Evolutionary conservation across 2,888 invertebrate genomes (phyloP), one percentile per base, ranked within the genome.

Genomic region (Bellardia bayeri): DNA sequence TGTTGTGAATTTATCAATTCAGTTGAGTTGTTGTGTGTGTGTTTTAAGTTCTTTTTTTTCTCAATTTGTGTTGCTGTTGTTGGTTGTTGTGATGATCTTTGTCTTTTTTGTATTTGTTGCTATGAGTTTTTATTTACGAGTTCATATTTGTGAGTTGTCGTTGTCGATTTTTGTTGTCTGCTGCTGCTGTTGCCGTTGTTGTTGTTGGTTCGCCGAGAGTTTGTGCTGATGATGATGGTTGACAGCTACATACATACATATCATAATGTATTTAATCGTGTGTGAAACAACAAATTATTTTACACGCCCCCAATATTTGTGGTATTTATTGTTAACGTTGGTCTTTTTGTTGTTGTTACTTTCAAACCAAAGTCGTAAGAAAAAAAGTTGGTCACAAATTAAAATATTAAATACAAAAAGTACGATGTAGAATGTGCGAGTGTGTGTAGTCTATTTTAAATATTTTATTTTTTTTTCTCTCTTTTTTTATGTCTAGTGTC

Each of bases 231-330:
- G 82, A 51, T 71, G 9, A 61, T 75, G 75, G 74, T 54, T 74
- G 75, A 78, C 76, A 72, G 76, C 80, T 76, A 87, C 87, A 23
- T 23, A 23, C 23, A 23, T 23, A 23, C 23, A 83, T 42, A 81
- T 79, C 82, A 82, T 71, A 85, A 85, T 82, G 85, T 58, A 79
- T 85, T 85, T 82, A 85, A 87, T 85, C 64, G 63, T 80, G 75
- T 85, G 82, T 82, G 85, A 74, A 85, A 83, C 64, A 87, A 79
- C 74, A 87, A 85, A 82, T 79, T 82, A 79, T 79, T 79, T 85
- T 87, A 87, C 87, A 87, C 87, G 87, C 87, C 87, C 87, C 87
- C 87, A 87, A 85, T 87, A 85, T 87, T 76, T 87, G 63, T 79
- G 85, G 42, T 72, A 58, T 68, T 56, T 72, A 30, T 49, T 51